Evolutionary conservation across 1,140 invertebrate species (phyloP).

Genomic region (Orchestia grillus): DNA sequence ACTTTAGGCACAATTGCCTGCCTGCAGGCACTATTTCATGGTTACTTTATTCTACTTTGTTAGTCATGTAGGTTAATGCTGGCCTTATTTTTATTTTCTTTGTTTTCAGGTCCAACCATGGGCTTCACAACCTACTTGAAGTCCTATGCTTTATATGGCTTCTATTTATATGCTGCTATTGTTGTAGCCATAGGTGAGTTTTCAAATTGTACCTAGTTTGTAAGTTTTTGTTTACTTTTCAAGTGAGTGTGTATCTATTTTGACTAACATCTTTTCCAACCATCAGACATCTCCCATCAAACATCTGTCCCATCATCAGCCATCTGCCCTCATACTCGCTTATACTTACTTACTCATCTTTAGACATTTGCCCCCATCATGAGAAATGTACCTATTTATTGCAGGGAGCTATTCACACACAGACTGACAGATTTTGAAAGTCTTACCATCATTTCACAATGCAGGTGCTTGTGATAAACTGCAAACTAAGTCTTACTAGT

Average conservation of each 20-base stretch:
- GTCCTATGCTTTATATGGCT: conserved; percentile 44
- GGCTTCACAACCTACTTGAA: conserved; percentile 41
- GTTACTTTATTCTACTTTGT: no score
- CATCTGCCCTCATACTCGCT: no score
- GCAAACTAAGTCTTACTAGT: background rate
- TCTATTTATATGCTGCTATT: conserved; percentile 25
- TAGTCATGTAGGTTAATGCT: no score
- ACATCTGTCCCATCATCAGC: no score
- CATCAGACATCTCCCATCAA: background rate
- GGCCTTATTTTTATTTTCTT: background rate
- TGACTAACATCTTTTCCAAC: background rate
- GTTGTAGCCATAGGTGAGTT: conserved; percentile 57
- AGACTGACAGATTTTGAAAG: background rate
- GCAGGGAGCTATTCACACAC: background rate
- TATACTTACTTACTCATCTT: no score
- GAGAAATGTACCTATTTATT: background rate
- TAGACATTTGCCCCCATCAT: background rate
- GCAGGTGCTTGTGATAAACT: background rate
- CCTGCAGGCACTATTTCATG: no score
- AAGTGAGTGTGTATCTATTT: background rate
- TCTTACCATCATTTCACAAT: background rate
- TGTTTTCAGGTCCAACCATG: conserved; percentile 46
- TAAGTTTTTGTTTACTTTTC: conserved; percentile 32
- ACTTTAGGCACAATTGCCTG: no score
- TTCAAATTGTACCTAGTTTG: no score